Evolutionary conservation across 1,140 invertebrate genomes (phyloP), one percentile per base, ranked within the genome.

Genomic region (Belonocnema kinseyi): DNA sequence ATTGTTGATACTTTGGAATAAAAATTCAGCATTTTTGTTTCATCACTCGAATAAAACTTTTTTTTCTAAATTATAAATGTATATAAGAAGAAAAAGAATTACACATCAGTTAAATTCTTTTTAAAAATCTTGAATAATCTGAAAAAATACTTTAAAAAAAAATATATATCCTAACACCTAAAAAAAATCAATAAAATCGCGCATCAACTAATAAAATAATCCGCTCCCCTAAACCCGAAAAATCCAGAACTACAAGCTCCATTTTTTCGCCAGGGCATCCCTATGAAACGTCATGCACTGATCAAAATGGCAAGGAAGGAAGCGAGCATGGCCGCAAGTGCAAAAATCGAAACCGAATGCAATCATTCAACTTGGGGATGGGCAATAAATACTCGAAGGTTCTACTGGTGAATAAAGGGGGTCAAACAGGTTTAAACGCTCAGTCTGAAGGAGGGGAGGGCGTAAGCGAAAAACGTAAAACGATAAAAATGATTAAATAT

Each of bases 401-500:
- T 66, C 61, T 66, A 40, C 14, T 40, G 16, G 14, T 13, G 61
- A 66, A 40, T 26, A 40, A 33, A 33, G 26, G 61, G 61, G 21
- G 61, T 46, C 33, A 66, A 66, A 66, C 61, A 46, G 61, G 61
- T 66, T 66, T 40, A 66, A 66, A 33, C 61, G 61, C 61, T 7
- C 46, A 66, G 33, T 66, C n/a, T n/a, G 33, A 16, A 66, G 26
- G 26, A 33, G 26, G 61, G 61, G 61, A 33, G 33, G 61, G 10
- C 12, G 40, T 66, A 66, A 33, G 46, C 61, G 61, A 66, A 66
- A 66, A 66, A 66, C 61, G 26, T 66, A 66, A 66, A 46, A 40
- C 61, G 61, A 66, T 66, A 66, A 66, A 66, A 66, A 66, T 66
- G 61, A 66, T 66, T 66, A 66, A 66, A 66, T 66, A 66, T 66